A percentile compares a stretch with the other conserved stretches of the same genome.
phyloP scores from a whole-genome alignment of 2,888 invertebrate species.

The Lysandra coridon region DNA sequence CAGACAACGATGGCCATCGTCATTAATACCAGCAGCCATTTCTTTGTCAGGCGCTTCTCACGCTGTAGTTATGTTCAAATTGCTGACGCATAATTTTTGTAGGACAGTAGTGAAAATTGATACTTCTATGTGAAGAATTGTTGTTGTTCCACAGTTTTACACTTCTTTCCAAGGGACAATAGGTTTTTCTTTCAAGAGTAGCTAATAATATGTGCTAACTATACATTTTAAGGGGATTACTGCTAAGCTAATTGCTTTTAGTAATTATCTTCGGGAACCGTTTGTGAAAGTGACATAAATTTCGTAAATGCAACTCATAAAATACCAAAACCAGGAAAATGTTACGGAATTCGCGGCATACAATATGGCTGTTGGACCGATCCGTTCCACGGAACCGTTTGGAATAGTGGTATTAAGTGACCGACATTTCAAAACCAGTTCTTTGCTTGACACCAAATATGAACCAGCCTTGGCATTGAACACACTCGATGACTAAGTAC shows the following conservation, averaged over 20 bases:
- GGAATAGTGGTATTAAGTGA: conserved; percentile 44
- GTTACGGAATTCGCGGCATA: conserved; percentile 13
- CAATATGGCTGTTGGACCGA: conserved; percentile 19
- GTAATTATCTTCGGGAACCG: neutral
- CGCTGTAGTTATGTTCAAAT: neutral
- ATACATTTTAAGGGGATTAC: neutral
- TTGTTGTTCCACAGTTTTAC: neutral
- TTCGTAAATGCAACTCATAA: neutral
- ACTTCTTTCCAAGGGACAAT: neutral
- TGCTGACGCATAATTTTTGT: neutral
- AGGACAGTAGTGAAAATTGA: neutral
- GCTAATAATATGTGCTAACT: neutral
- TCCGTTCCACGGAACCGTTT: conserved; percentile 44
- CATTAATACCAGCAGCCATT: neutral
- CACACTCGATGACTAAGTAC: conserved; percentile 60
- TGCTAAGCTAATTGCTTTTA: neutral
- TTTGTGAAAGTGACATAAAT: neutral
- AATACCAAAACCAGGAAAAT: conserved; percentile 7
- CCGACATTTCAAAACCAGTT: conserved; percentile 62
- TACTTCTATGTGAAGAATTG: neutral
- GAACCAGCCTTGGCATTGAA: conserved; percentile 72
- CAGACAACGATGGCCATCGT: neutral
- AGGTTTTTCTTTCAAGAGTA: neutral
- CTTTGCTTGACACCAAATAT: conserved; percentile 52
- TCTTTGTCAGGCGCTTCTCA: conserved; percentile 8